These are phyloP conservation scores for Cervus canadensis DNA, from an alignment of 2,113 vertebrate species.

Conservation along the genomic window DNA sequence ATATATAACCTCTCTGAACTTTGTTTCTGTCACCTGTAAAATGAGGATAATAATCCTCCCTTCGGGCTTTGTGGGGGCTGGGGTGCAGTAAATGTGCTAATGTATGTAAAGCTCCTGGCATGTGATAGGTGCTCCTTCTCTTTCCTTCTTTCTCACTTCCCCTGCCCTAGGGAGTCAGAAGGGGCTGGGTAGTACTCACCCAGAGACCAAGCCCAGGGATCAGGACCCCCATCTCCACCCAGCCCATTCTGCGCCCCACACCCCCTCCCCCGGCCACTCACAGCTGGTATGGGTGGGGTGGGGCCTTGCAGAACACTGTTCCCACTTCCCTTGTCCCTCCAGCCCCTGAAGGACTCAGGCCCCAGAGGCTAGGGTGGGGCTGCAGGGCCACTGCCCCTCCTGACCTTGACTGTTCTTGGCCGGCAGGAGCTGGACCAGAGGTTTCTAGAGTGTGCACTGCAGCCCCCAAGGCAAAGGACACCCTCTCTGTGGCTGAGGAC, in stretches of 20 bases:
- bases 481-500: not conserved
- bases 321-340: not conserved
- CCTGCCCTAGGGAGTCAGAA: not conserved
- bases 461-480: not conserved
- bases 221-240: too few species aligned
- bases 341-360: not conserved
- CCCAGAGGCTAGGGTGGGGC: not conserved
- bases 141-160: not conserved
- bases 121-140: not conserved
- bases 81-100: not conserved
- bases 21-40: slow-evolving; percentile 24
- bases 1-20: not conserved
- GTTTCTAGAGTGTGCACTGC: not conserved
- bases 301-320: not conserved
- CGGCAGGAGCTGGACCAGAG: not conserved
- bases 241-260: not conserved
- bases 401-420: not conserved
- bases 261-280: not conserved
- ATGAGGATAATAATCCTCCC: not conserved
- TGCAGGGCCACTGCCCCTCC: too few species aligned
- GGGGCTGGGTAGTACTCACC: not conserved
- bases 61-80: not conserved
- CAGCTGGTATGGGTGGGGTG: not conserved
- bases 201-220: not conserved
- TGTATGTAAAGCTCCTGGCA: not conserved